Conservation (phyloP, 1,140 invertebrate species). For the Hyles vespertilio region DNA sequence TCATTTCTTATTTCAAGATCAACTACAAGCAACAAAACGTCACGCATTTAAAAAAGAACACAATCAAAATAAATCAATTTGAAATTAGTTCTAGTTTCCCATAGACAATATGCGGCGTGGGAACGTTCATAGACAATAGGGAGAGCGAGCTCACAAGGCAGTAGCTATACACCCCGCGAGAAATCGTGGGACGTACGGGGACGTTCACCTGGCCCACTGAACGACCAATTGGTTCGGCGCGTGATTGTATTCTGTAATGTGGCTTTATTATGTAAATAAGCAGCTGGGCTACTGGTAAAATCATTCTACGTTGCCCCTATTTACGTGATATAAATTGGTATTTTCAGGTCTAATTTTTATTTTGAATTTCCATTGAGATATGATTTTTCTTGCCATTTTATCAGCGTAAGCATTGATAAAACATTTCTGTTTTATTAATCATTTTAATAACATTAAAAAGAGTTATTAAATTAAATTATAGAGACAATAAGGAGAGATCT, state of each 20-base stretch:
- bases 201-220: conserved; percentile 6
- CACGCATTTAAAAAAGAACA: background rate
- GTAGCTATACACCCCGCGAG: conserved; percentile 5
- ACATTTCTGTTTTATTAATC: too few relatives aligned
- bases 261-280: conserved; percentile 18
- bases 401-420: too few relatives aligned
- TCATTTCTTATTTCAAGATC: too few relatives aligned
- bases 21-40: too few relatives aligned
- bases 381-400: too few relatives aligned
- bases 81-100: conserved; percentile 45
- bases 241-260: conserved; percentile 20
- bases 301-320: too few relatives aligned
- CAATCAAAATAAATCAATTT: conserved; percentile 4
- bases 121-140: conserved; percentile 17
- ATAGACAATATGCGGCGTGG: conserved; percentile 8
- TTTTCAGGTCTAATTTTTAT: too few relatives aligned
- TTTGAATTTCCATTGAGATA: too few relatives aligned
- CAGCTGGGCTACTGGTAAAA: conserved; percentile 5
- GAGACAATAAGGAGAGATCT: too few relatives aligned
- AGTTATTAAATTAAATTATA: too few relatives aligned
- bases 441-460: too few relatives aligned
- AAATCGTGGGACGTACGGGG: conserved; percentile 17
- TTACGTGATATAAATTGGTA: too few relatives aligned
- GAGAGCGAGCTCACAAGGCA: conserved; percentile 9
- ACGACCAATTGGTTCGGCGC: conserved; percentile 15